Evolutionary conservation across 2,888 invertebrate species (phyloP).

Genomic region (Ligdia adustata): DNA sequence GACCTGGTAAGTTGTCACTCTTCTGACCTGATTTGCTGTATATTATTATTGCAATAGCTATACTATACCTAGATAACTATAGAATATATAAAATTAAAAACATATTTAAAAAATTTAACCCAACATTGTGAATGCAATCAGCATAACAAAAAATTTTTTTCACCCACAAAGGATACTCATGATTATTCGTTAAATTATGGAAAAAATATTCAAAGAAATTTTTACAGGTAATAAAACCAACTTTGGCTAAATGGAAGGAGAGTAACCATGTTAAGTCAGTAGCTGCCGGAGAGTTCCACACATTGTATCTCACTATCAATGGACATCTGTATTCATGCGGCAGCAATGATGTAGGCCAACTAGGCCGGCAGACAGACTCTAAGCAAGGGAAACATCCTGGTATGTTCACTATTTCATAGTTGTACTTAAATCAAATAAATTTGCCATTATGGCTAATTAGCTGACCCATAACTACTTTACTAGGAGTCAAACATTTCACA

Average conservation of each 20-base stretch:
- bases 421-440: neutral
- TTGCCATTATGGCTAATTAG: neutral
- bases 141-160: too few species aligned
- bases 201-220: neutral
- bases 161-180: too few species aligned
- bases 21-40: too few species aligned
- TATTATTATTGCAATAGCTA: too few species aligned
- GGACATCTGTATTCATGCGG: slow-evolving; percentile 96
- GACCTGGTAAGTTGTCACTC: slow-evolving; percentile 65
- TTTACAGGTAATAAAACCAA: slow-evolving; percentile 85
- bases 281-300: slow-evolving; percentile 93
- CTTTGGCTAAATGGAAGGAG: slow-evolving; percentile 85
- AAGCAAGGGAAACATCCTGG: slow-evolving; percentile 65
- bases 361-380: slow-evolving; percentile 86
- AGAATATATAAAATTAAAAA: too few species aligned
- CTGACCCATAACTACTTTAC: too few species aligned
- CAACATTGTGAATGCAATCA: too few species aligned
- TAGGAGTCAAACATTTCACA: too few species aligned
- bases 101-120: too few species aligned
- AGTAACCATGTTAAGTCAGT: slow-evolving; percentile 80
- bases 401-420: too few species aligned
- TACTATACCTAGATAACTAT: too few species aligned
- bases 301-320: slow-evolving; percentile 89
- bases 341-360: slow-evolving; percentile 95
- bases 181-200: too few species aligned